Conservation (phyloP, 2,797 vertebrate genomes). For the Dallia pectoralis region DNA sequence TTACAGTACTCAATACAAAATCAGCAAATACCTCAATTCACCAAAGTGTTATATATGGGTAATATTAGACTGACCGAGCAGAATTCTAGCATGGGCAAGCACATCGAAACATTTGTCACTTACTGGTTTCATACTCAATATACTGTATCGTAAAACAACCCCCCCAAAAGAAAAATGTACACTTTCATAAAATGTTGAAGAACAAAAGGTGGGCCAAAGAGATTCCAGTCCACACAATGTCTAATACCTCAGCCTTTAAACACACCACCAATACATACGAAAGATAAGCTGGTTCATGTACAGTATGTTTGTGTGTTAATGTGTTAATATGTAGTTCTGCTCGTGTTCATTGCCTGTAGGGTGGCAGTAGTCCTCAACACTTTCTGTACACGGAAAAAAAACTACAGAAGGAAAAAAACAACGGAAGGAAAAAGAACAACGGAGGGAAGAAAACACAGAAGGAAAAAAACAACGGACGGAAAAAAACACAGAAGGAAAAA, state of each 20-base stretch:
- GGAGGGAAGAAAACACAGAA: slow-evolving; percentile 67
- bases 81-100: slow-evolving; percentile 48
- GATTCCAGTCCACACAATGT: slow-evolving; percentile 59
- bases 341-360: slow-evolving; percentile 57
- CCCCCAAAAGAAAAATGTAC: slow-evolving; percentile 63
- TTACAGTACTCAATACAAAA: slow-evolving; percentile 69
- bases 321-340: slow-evolving; percentile 51
- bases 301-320: slow-evolving; percentile 25
- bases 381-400: slow-evolving; percentile 66
- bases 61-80: slow-evolving; percentile 41
- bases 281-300: slow-evolving; percentile 68
- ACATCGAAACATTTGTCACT: slow-evolving; percentile 47
- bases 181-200: slow-evolving; percentile 71
- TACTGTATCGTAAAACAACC: slow-evolving; percentile 48
- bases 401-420: slow-evolving; percentile 55
- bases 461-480: slow-evolving; percentile 53
- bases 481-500: no score
- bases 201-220: slow-evolving; percentile 62
- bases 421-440: slow-evolving; percentile 68
- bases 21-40: slow-evolving; percentile 67
- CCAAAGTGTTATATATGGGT: slow-evolving; percentile 47
- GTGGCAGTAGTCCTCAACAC: slow-evolving; percentile 62
- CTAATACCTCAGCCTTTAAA: slow-evolving; percentile 70
- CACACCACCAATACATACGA: slow-evolving; percentile 62
- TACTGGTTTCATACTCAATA: slow-evolving; percentile 58